phyloP scores from a whole-genome alignment of 2,797 vertebrate species.

The Pelochelys cantorii region DNA sequence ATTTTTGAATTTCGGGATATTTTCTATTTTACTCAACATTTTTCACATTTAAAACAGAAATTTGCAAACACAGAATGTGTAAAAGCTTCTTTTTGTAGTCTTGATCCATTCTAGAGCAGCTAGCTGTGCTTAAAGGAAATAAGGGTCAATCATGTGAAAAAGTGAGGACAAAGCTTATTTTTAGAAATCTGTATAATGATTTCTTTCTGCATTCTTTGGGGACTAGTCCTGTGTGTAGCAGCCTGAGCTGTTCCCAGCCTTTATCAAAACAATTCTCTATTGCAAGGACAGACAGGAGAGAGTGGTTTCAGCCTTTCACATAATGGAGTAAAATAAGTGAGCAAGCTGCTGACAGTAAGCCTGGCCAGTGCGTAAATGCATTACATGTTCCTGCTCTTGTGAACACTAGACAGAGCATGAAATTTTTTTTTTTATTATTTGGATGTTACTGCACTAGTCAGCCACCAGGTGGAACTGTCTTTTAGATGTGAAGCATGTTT shows the following conservation, averaged over 20 bases:
- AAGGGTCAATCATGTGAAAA: not conserved
- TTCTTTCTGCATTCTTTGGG: not conserved
- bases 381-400: accelerated
- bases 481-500: too few relatives aligned
- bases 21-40: not conserved
- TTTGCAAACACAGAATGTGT: not conserved
- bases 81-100: not conserved
- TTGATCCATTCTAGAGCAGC: not conserved
- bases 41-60: not conserved
- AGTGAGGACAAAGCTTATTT: not conserved
- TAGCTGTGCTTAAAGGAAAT: not conserved
- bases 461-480: not conserved
- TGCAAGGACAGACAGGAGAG: not conserved
- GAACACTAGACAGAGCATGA: not conserved
- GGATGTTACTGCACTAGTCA: not conserved
- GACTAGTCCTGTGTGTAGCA: not conserved
- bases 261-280: not conserved
- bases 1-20: not conserved
- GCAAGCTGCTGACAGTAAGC: not conserved
- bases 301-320: accelerated
- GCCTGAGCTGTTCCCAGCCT: accelerated
- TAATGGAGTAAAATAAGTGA: too few relatives aligned
- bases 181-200: not conserved
- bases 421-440: not conserved
- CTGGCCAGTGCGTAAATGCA: accelerated